Evolutionary conservation across 2,888 invertebrate species (phyloP).

Genomic region (Alsophila aescularia): DNA sequence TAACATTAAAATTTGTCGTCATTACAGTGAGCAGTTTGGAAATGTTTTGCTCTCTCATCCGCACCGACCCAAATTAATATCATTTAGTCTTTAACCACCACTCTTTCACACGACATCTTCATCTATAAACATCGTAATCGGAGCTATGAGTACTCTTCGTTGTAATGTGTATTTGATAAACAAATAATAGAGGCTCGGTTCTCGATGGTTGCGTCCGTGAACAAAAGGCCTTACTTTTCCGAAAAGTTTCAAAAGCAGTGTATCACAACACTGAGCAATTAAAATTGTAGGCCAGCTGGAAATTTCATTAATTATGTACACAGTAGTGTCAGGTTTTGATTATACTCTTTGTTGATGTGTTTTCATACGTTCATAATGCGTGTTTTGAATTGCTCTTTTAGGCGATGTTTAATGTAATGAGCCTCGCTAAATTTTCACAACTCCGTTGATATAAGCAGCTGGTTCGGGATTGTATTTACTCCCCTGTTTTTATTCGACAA

Average conservation of each 20-base stretch:
- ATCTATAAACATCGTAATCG: conserved; percentile 64
- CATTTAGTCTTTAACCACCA: conserved; percentile 66
- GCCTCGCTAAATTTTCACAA: conserved; percentile 25
- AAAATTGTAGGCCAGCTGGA: conserved; percentile 82
- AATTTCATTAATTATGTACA: conserved; percentile 81
- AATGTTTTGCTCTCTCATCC: conserved; percentile 63
- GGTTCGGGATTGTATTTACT: conserved; percentile 33
- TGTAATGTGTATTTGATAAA: conserved; percentile 82
- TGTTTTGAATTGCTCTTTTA: conserved; percentile 54
- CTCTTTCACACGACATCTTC: conserved; percentile 81
- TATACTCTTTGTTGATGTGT: conserved; percentile 71
- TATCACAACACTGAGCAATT: conserved; percentile 80
- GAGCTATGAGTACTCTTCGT: conserved; percentile 59
- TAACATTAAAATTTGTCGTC: conserved; percentile 63
- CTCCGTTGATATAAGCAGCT: conserved; percentile 14
- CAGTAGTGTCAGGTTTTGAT: conserved; percentile 65
- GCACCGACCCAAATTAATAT: conserved; percentile 74
- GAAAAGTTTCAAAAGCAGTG: conserved; percentile 78
- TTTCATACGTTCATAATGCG: conserved; percentile 60
- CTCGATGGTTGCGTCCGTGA: conserved; percentile 69
- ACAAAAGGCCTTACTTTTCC: conserved; percentile 76
- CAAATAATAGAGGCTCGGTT: conserved; percentile 71
- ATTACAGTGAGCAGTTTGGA: conserved; percentile 67
- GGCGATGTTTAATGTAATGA: conserved; percentile 36
- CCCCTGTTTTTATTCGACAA: conserved; percentile 68